Percentiles rank a stretch among this genome's conserved stretches.
These are phyloP conservation scores for Epinephelus moara DNA, from an alignment of 2,113 vertebrate species.

Conservation along the genomic window DNA sequence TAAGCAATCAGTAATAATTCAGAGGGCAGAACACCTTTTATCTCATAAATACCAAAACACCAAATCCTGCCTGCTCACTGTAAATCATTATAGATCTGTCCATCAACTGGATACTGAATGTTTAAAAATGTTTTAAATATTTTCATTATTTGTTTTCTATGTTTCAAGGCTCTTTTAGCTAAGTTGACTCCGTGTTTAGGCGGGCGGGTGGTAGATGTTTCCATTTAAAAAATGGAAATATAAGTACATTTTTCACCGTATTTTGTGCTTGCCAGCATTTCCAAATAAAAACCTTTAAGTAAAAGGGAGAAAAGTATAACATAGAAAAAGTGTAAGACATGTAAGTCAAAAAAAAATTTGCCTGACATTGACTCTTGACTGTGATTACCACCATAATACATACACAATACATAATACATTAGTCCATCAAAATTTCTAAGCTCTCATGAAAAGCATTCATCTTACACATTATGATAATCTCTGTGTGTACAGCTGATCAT, in stretches of 20 bases:
- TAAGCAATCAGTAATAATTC: neutral
- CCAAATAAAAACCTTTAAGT: neutral
- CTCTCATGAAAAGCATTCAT: neutral
- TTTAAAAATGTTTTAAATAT: neutral
- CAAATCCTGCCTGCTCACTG: neutral
- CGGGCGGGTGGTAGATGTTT: too few relatives aligned
- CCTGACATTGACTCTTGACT: neutral
- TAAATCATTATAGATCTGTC: neutral
- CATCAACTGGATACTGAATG: neutral
- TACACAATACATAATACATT: neutral
- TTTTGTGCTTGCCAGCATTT: too few relatives aligned
- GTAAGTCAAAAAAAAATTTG: too few relatives aligned
- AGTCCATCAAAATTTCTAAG: neutral
- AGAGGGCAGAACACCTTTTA: neutral
- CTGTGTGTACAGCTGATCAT: neutral
- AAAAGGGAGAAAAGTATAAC: neutral
- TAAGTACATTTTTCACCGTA: too few relatives aligned
- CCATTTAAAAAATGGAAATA: too few relatives aligned
- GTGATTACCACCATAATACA: neutral
- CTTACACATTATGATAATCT: neutral
- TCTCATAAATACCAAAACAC: conserved; percentile 1
- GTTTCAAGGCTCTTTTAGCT: too few relatives aligned
- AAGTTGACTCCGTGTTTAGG: too few relatives aligned
- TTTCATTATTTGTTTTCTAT: too few relatives aligned
- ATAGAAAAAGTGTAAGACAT: too few relatives aligned